Evolutionary conservation across 35 echinoderm and acorn worm genomes (phyloP).

Genomic region (Apostichopus japonicus): DNA sequence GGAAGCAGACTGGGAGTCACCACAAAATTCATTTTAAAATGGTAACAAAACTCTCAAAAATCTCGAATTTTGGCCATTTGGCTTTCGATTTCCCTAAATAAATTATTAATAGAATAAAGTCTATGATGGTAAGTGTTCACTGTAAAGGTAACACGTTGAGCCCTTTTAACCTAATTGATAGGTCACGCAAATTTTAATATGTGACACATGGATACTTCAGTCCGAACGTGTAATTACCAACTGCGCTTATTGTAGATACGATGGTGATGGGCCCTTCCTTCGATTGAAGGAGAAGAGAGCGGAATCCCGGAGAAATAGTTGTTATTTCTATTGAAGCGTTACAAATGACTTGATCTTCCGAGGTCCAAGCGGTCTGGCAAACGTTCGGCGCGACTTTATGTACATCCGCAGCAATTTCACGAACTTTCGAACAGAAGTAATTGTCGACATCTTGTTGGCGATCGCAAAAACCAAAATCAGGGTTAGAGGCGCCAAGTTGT

Average conservation of each 20-base stretch:
- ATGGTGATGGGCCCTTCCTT: neutral
- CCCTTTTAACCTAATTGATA: too few species aligned
- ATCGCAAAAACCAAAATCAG: slow-evolving; percentile 2
- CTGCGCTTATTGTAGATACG: neutral
- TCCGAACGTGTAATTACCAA: neutral
- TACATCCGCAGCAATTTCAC: neutral
- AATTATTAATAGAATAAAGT: too few species aligned
- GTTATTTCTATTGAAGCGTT: neutral
- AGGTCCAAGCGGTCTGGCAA: neutral
- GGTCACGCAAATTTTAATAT: too few species aligned
- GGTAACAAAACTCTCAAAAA: too few species aligned
- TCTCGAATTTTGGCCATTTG: too few species aligned
- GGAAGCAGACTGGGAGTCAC: too few species aligned
- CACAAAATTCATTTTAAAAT: too few species aligned
- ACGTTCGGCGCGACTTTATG: neutral
- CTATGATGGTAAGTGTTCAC: too few species aligned
- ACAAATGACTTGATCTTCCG: neutral
- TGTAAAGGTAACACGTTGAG: too few species aligned
- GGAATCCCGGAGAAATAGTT: neutral
- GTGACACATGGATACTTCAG: neutral
- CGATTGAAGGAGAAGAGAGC: neutral
- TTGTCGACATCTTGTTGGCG: neutral
- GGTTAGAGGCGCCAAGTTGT: neutral
- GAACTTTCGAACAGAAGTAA: neutral
- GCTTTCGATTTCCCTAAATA: too few species aligned